phyloP scores from a whole-genome alignment of 2,888 invertebrate species.

The Himalopsyche tibetana region DNA sequence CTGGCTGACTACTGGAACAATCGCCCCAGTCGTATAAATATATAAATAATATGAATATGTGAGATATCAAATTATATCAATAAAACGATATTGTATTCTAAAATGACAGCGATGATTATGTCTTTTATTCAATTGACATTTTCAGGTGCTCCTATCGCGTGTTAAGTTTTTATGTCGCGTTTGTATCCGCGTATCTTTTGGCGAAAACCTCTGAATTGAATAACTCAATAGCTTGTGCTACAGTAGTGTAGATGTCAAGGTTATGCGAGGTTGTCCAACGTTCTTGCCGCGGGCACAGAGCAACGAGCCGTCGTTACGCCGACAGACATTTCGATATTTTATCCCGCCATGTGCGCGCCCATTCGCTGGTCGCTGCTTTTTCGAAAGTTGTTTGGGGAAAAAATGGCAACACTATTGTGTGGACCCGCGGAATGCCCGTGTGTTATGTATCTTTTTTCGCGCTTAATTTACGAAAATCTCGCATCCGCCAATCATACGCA shows the following conservation, averaged over 20 bases:
- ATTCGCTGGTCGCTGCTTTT: not conserved
- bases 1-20: no score
- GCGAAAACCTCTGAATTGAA: constrained; percentile 32
- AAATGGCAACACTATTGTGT: not conserved
- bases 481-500: not conserved
- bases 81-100: no score
- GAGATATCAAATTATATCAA: no score
- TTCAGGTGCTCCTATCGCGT: not conserved
- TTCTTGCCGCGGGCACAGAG: constrained; percentile 56
- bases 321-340: constrained; percentile 17
- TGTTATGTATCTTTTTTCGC: constrained; percentile 24
- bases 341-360: constrained; percentile 18
- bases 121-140: no score
- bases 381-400: constrained; percentile 41
- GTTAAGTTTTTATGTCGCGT: not conserved
- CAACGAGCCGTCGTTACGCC: not conserved
- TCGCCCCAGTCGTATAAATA: no score
- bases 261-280: constrained; percentile 53
- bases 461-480: not conserved
- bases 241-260: constrained; percentile 53
- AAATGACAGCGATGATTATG: no score
- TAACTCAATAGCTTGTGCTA: constrained; percentile 20
- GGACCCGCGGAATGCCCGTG: not conserved
- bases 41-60: no score
- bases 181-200: not conserved